These are phyloP conservation scores for Drymonia ruficornis DNA, from an alignment of 2,888 invertebrate genomes.

Conservation along the genomic window DNA sequence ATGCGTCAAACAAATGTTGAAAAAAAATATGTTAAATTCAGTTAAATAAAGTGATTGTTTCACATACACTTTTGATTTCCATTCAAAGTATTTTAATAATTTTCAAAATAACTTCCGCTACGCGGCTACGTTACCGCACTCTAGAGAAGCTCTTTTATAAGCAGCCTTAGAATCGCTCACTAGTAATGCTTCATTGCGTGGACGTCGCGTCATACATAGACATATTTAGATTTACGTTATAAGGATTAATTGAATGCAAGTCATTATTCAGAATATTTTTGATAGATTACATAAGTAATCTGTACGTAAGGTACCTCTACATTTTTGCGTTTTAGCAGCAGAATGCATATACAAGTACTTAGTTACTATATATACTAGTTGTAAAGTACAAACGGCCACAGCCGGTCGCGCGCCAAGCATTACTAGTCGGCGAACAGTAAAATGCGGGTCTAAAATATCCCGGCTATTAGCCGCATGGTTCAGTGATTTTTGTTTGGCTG, in stretches of 20 bases:
- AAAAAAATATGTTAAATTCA: not conserved
- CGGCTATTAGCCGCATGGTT: slow-evolving; percentile 52
- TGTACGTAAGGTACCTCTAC: not conserved
- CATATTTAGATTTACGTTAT: not conserved
- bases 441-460: slow-evolving; percentile 42
- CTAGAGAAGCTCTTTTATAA: slow-evolving; percentile 48
- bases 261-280: slow-evolving; percentile 25
- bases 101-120: slow-evolving; percentile 5
- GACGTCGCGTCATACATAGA: not conserved
- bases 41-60: not conserved
- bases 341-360: slow-evolving; percentile 30
- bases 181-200: slow-evolving; percentile 48
- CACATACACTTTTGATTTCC: no score
- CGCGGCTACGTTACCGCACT: slow-evolving; percentile 37
- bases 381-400: slow-evolving; percentile 53
- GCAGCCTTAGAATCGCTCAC: slow-evolving; percentile 54
- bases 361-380: slow-evolving; percentile 36
- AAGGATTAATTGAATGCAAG: slow-evolving; percentile 9
- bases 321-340: not conserved
- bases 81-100: not conserved
- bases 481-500: slow-evolving; percentile 56
- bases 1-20: slow-evolving; percentile 14
- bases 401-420: slow-evolving; percentile 44
- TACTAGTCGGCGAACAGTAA: slow-evolving; percentile 61
- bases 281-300: slow-evolving; percentile 31